Base-by-base conservation (phyloP, 2,797 vertebrate species). In the Cryptoblepharus egeriae region DNA sequence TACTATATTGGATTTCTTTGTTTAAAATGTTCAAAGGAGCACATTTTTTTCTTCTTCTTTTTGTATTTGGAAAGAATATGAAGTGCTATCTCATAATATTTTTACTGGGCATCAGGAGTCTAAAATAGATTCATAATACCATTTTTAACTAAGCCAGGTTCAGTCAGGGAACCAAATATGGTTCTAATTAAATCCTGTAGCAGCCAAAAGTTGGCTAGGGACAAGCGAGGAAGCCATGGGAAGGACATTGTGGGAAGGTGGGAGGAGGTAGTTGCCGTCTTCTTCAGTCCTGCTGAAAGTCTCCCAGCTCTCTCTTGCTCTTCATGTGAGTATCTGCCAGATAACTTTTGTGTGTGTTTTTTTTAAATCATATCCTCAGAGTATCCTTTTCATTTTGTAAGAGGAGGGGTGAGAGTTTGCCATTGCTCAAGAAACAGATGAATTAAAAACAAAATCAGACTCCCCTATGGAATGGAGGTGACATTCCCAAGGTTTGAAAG, bases 131-230 rank as follows among this genome's bases (percentile, higher is more conserved):
- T 90, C 77, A 87, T 82, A 74, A 37, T 58, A 64, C 45, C 80
- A 86, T 88, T 90, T 90, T 35, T 16, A 80, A 37, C 30, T 30
- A 76, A 88, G 32, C n/a, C 69, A 85, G 69, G 88, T 84, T 82
- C 67, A 90, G 73, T 87, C 88, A 81, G 72, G 80, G 71, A 91
- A 73, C 86, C 26, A 87, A 92, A 89, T 88, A 79, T 88, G 87
- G n/a, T 93, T 91, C 79, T 90, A 90, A 91, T 92, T 91, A 92
- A 90, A 75, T 89, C 84, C 90, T 89, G 58, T 87, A 85, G 89
- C 77, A 79, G 61, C 61, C 75, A n/a, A 63, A 28, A 77, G 78
- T 76, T 83, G 64, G 86, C 58, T 79, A 85, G 72, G 88, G 85
- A 87, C 86, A 90, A 75, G 71, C 57, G 45, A 83, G 88, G 67